A percentile compares a stretch with the other conserved stretches of the same genome.
These are phyloP conservation scores for Sinocyclocheilus maitianheensis DNA, from an alignment of 2,113 vertebrate species.

Conservation along the genomic window DNA sequence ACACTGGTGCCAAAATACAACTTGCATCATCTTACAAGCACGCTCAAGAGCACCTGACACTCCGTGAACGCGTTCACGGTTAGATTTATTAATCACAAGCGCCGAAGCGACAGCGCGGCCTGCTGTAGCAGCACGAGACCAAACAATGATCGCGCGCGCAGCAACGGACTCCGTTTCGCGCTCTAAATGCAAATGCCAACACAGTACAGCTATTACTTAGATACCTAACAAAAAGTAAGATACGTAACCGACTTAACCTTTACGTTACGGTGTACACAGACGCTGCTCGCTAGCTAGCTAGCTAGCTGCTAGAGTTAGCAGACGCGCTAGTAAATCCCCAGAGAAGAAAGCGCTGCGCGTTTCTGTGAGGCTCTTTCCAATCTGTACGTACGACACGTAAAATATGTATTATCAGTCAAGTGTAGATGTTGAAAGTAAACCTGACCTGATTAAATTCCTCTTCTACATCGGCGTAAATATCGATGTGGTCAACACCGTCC, in stretches of 20 bases:
- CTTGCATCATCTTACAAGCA: not conserved
- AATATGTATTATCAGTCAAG: not conserved
- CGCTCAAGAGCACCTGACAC: no score
- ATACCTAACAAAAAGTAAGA: not conserved
- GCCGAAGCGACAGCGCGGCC: not conserved
- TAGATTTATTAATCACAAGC: not conserved
- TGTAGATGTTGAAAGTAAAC: not conserved
- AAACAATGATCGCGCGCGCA: conserved; percentile 28
- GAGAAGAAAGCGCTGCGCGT: not conserved
- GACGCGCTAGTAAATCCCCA: not conserved
- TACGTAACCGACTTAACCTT: not conserved
- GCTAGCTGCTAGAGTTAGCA: not conserved
- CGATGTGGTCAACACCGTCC: conserved; percentile 97
- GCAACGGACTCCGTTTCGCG: not conserved
- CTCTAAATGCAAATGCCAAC: not conserved
- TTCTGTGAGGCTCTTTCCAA: not conserved
- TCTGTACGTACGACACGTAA: not conserved
- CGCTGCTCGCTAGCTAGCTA: not conserved
- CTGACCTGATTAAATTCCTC: conserved; percentile 93
- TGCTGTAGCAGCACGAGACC: not conserved
- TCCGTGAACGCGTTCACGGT: not conserved
- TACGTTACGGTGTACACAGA: not conserved
- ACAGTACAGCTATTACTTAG: not conserved
- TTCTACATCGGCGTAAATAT: conserved; percentile 96
- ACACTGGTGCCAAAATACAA: not conserved